Base-by-base conservation (phyloP, 2,113 vertebrate genomes). In the Tricholaema leucomelas region DNA sequence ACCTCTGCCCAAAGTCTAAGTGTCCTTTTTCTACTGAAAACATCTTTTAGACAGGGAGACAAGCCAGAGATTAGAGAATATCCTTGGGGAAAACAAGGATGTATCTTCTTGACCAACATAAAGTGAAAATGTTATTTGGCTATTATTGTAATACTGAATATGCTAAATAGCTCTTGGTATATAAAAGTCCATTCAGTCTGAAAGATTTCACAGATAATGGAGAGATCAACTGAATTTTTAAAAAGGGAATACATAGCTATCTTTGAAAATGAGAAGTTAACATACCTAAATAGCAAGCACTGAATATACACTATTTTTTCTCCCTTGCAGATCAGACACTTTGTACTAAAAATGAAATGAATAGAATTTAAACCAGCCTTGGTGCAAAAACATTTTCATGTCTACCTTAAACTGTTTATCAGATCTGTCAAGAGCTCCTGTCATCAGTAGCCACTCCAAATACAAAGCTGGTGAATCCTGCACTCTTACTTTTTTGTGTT, bases 41-140 rank as follows among this genome's bases (percentile, higher is more conserved):
- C 67, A 83, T 52, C 75, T 91, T 93, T 74, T 33, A 91, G 60
- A 76, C 0, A 48, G 12, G 16, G 24, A 91, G 60, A n/a, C 23
- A 73, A 73, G 38, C n/a, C 59, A 71, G 33, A 88, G 33, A 85
- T 54, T 66, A 79, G 73, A 56, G 48, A 88, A 92, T 67, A 54
- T 76, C 81, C 87, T 58, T 80, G 46, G 72, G 78, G 84, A 66
- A 93, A 91, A 65, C 40, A 54, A 70, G n/a, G 40, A 46, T 52
- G n/a, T 60, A 93, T 86, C 55, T 46, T 87, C 67, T 80, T 87
- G 71, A 90, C 71, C 60, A 15, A 52, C 60, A 71, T 16, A 63
- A 91, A 93, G 35, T 85, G 93, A 92, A 87, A 93, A 89, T 72
- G 91, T 94, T 91, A 91, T 70, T 94, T 74, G 70, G 64, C 85